Percentiles rank a stretch among this genome's conserved stretches.
Evolutionary conservation across 2,113 vertebrate species (phyloP).

Genomic region (Otocyon megalotis): DNA sequence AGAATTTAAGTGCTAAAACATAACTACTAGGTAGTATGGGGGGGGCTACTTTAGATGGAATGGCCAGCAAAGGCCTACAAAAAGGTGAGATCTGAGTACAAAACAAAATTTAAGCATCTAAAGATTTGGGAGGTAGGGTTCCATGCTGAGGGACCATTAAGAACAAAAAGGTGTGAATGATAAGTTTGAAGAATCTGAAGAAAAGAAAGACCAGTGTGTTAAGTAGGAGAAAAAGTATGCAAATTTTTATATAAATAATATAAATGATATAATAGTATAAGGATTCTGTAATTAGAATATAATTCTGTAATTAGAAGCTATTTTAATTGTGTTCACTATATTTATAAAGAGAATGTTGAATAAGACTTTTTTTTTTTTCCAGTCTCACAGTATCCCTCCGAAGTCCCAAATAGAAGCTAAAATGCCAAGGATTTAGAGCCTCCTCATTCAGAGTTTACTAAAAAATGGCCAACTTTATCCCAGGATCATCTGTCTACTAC

Average conservation of each 20-base stretch:
- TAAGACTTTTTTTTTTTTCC: background rate
- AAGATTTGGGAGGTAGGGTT: background rate
- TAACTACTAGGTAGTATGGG: background rate
- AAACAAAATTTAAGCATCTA: background rate
- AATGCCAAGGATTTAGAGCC: background rate
- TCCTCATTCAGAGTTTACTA: background rate
- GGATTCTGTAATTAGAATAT: background rate
- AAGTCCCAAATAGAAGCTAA: background rate
- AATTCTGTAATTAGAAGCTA: background rate
- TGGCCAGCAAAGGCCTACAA: background rate
- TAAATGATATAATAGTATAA: no score
- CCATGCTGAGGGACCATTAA: background rate
- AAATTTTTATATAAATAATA: background rate
- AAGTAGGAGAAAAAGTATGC: background rate
- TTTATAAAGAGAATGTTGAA: background rate
- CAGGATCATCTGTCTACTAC: background rate
- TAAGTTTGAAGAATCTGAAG: background rate
- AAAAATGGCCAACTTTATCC: background rate
- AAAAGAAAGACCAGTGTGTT: background rate
- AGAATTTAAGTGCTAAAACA: background rate
- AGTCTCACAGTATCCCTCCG: background rate
- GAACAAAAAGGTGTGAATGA: background rate
- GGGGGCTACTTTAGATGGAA: background rate
- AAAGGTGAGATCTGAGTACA: background rate
- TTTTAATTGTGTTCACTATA: background rate